These are phyloP conservation scores for Drosophila prosaltans DNA, from an alignment of 1,140 invertebrate genomes.

Conservation along the genomic window DNA sequence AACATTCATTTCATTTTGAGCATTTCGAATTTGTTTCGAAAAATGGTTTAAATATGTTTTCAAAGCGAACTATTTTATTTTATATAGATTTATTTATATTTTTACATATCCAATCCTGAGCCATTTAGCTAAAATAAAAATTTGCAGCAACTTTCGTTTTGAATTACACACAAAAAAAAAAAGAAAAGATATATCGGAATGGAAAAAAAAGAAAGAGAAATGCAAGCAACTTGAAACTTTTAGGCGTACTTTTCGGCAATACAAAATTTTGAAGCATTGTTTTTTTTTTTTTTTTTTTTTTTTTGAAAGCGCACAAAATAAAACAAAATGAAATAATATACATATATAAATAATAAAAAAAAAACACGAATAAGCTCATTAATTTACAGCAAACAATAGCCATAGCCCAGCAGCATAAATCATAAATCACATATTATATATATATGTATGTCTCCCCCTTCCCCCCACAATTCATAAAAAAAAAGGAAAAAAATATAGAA, in stretches of 20 bases:
- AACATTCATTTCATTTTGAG: not conserved
- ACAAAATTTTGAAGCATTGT: constrained; percentile 4
- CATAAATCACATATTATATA: constrained; percentile 40
- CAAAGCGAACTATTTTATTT: not conserved
- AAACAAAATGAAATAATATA: not conserved
- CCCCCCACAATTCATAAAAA: not conserved
- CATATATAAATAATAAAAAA: constrained; percentile 23
- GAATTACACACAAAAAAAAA: constrained; percentile 27
- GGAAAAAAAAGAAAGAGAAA: not conserved
- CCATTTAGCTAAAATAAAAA: not conserved
- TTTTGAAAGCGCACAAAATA: constrained; percentile 56
- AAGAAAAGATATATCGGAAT: constrained; percentile 47
- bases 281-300: constrained; percentile 17
- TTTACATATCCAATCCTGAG: not conserved
- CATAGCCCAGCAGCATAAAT: constrained; percentile 52
- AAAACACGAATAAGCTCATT: constrained; percentile 13
- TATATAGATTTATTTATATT: no score
- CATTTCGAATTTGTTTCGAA: not conserved
- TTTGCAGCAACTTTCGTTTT: constrained; percentile 57
- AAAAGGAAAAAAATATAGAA: constrained; percentile 30
- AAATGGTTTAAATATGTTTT: not conserved
- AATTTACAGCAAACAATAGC: constrained; percentile 60
- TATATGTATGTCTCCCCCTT: constrained; percentile 30
- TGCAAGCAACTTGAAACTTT: constrained; percentile 20
- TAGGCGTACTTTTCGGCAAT: constrained; percentile 70